Base-by-base conservation (phyloP, 37 sponge, comb jelly and placozoan genomes). In the Lycopodina hypogea region DNA sequence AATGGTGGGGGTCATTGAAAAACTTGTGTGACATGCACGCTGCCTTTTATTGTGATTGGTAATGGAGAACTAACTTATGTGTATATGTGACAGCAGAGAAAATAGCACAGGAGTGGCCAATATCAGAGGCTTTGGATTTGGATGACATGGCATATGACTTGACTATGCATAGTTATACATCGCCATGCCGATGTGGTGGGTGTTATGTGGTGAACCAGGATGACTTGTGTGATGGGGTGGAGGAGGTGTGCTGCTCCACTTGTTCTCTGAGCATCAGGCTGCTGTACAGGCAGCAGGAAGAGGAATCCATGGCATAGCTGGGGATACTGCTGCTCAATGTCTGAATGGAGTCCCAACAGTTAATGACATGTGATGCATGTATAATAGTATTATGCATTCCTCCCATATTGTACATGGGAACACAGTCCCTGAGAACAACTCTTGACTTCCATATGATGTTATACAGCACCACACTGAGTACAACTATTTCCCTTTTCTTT, bases 161-260 rank as follows among this genome's bases (percentile, higher is more conserved):
- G 12, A 74, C 38, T 24, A 35, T 11, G 12, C 52, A 60, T 12
- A 77, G 70, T 0, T 87, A 81, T 32, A 39, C 76, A 41, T 21
- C 42, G 0, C 40, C 63, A 1, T 87, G 88, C 39, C 76, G 84
- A 29, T 87, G 88, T 81, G 83, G 88, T 24, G 88, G 78, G 15
- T 19, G 56, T 11, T 87, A 87, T 52, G 35, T 36, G 3, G 40
- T 87, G 58, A 71, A 56, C 7, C 77, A 59, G 78, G n/a, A 34
- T 9, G 78, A 87, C 30, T 21, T 87, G 59, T 71, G 52, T 52
- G 51, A 35, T 11, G 87, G 83, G 15, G 70, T 87, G 64, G 83
- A 81, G 30, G 38, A 67, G 2, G 77, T 72, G 29, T 77, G 78
- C 41, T 87, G 88, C n/a, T 71, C 84, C 8, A 69, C 24, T 33